A percentile compares a stretch with the other conserved stretches of the same genome.
Conservation (phyloP, 2,113 vertebrate genomes). For the Hyperopisus bebe region DNA sequence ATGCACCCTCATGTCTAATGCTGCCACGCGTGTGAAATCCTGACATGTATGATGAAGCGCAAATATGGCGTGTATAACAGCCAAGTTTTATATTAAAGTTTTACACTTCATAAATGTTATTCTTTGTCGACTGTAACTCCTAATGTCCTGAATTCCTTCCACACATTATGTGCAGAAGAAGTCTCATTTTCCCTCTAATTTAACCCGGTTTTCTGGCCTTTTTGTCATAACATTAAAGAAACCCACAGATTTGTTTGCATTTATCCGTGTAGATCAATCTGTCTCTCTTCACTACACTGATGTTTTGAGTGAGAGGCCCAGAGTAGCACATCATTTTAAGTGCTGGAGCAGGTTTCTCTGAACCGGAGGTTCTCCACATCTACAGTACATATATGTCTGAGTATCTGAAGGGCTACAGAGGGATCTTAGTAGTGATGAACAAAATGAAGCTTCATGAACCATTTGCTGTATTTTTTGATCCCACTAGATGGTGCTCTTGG, state of each 20-base stretch:
- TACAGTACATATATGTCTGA: not conserved
- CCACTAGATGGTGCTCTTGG: not conserved
- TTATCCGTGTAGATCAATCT: not conserved
- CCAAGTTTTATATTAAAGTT: not conserved
- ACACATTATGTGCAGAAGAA: not conserved
- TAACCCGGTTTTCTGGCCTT: not conserved
- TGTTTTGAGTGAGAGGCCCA: not conserved
- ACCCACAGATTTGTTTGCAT: not conserved
- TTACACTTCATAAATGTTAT: not conserved
- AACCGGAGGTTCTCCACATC: not conserved
- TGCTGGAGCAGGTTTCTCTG: not conserved
- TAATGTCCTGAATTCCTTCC: not conserved
- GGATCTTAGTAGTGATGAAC: too few relatives aligned
- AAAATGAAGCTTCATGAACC: not conserved
- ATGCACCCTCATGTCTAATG: conserved; percentile 10
- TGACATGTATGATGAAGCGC: not conserved
- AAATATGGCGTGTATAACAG: not conserved
- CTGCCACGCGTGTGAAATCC: not conserved
- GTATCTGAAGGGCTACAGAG: not conserved
- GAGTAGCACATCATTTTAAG: not conserved
- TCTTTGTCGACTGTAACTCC: not conserved
- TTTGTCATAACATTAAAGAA: not conserved
- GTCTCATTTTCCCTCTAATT: not conserved
- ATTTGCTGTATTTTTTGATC: not conserved
- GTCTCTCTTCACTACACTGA: not conserved